Evolutionary conservation across 2,113 vertebrate genomes (phyloP).

Genomic region (Melanotaenia duboulayi): DNA sequence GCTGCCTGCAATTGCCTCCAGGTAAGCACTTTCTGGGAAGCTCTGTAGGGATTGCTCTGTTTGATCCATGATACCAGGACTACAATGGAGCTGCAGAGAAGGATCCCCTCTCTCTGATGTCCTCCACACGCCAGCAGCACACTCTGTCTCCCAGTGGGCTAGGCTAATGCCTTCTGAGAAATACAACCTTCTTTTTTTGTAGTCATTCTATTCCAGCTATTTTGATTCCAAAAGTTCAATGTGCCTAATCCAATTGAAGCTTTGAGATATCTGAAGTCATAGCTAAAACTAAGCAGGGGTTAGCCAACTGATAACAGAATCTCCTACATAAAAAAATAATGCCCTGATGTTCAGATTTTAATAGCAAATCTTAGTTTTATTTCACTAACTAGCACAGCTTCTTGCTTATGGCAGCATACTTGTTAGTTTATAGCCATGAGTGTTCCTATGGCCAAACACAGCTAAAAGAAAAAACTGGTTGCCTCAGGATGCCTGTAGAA

Average conservation of each 20-base stretch:
- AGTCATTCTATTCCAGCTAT: constrained; percentile 50
- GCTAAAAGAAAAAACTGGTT: neutral
- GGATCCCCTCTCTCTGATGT: constrained; percentile 72
- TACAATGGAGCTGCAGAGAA: constrained; percentile 68
- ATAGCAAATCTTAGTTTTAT: constrained; percentile 14
- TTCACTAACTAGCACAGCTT: neutral
- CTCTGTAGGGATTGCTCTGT: constrained; percentile 69
- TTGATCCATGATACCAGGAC: constrained; percentile 75
- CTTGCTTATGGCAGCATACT: neutral
- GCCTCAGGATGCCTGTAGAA: neutral
- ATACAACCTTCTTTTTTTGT: constrained; percentile 50
- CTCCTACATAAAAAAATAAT: constrained; percentile 10
- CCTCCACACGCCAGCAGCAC: constrained; percentile 49
- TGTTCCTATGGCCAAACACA: neutral
- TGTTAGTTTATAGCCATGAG: neutral
- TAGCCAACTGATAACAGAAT: constrained; percentile 46
- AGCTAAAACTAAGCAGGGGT: constrained; percentile 33
- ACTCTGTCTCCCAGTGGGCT: constrained; percentile 52
- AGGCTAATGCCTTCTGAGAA: constrained; percentile 65
- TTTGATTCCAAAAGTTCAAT: constrained; percentile 56
- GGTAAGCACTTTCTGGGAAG: constrained; percentile 74
- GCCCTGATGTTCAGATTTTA: constrained; percentile 13
- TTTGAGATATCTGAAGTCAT: constrained; percentile 46
- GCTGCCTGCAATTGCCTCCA: constrained; percentile 67
- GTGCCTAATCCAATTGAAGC: constrained; percentile 62